Evolutionary conservation across 1,140 invertebrate genomes (phyloP), one percentile per base, ranked within the genome.

Genomic region (Pogonomyrmex barbatus): DNA sequence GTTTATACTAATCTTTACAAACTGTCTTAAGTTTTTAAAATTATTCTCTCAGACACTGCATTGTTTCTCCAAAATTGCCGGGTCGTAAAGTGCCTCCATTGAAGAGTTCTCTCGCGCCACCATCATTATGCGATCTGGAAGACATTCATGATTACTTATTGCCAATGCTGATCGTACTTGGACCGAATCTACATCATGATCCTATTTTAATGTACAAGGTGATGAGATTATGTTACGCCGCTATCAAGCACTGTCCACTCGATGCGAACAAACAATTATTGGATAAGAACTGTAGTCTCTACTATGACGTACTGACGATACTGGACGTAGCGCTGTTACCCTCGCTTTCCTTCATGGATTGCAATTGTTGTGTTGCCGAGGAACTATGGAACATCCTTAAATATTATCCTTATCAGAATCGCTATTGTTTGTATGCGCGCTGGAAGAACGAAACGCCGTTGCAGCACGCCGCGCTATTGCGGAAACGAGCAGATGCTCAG

Each of bases 361-460:
- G 97, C 87, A 99, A 99, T 94, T 99, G 98, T 93, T 98, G 98
- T 89, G 97, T 99, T 91, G 98, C 99, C 36, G 99, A 99, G 94
- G 98, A 99, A 94, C 96, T 99, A 54, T 99, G 99, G 98, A 97
- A 96, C 60, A 96, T 99, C 68, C 93, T 99, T 0, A 98, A 98
- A 93, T 95, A 98, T 54, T 99, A 98, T 95, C 98, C 99, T 2
- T 99, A 99, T 95, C 97, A 99, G 92, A 97, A 97, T 94, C 96
- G 98, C 81, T 99, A 99, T 93, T 97, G 97, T 89, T 95, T 99
- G 47, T 99, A 99, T 94, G 97, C 97, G 1, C 96, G 98, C 70
- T 99, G 99, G 99, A 99, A 99, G 93, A 98, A 98, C 91, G 97
- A 98, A 65, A 97, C 97, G 3, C 98, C 98, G 81, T 95, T 96